These are phyloP conservation scores for Himalopsyche japonica DNA, from an alignment of 2,888 invertebrate species.

Conservation along the genomic window DNA sequence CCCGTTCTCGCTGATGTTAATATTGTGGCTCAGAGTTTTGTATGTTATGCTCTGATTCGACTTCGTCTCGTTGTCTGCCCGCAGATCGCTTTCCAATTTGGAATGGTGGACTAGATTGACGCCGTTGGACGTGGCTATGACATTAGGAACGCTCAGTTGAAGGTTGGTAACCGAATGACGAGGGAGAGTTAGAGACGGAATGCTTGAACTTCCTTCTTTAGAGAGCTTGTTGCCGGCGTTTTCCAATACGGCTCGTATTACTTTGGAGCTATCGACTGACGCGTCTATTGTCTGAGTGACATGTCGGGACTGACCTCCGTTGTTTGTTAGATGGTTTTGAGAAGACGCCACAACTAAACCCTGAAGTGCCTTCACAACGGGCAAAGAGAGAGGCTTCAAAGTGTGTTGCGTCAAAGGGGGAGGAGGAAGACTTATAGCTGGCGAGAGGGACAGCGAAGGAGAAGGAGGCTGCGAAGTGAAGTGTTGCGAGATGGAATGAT, in stretches of 20 bases:
- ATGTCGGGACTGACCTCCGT: slow-evolving; percentile 49
- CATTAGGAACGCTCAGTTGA: slow-evolving; percentile 43
- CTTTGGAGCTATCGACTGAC: slow-evolving; percentile 49
- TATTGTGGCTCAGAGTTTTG: slow-evolving; percentile 7
- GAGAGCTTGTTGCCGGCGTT: slow-evolving; percentile 54
- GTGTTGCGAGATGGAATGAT: slow-evolving; percentile 59
- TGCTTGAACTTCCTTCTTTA: slow-evolving; percentile 47
- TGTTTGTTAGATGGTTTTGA: slow-evolving; percentile 12
- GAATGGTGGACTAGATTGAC: slow-evolving; percentile 16
- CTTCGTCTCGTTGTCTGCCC: not conserved
- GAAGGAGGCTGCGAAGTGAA: slow-evolving; percentile 42
- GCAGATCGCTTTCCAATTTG: slow-evolving; percentile 15
- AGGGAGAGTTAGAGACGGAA: slow-evolving; percentile 51
- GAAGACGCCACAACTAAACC: slow-evolving; percentile 30
- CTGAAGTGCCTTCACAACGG: slow-evolving; percentile 36
- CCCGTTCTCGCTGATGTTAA: slow-evolving; percentile 7
- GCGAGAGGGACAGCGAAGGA: slow-evolving; percentile 38
- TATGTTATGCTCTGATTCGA: not conserved
- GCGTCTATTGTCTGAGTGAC: slow-evolving; percentile 45
- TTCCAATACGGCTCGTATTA: slow-evolving; percentile 49
- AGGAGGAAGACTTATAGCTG: slow-evolving; percentile 23
- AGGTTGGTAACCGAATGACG: slow-evolving; percentile 51
- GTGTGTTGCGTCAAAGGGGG: slow-evolving; percentile 41
- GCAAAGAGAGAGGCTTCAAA: slow-evolving; percentile 41
- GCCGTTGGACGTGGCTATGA: slow-evolving; percentile 9